Percentiles rank a stretch among this genome's conserved stretches.
Evolutionary conservation across 2,113 vertebrate species (phyloP).

Genomic region (Dasypus novemcinctus): DNA sequence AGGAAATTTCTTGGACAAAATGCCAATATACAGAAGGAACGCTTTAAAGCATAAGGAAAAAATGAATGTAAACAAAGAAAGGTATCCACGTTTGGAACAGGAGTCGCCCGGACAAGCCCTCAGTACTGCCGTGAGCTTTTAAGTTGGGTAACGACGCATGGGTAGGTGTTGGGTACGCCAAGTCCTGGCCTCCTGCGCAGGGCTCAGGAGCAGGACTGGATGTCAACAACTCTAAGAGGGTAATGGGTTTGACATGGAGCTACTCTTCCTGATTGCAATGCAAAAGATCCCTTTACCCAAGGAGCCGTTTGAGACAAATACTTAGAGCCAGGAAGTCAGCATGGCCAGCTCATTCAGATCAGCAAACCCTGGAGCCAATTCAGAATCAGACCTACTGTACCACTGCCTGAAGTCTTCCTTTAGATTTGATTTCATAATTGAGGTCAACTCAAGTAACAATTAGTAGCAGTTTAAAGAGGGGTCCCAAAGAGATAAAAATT

Average conservation of each 20-base stretch:
- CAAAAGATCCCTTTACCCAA: not conserved
- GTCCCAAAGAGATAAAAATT: not conserved
- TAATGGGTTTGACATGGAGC: not conserved
- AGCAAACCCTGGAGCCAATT: not conserved
- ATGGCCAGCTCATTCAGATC: accelerated
- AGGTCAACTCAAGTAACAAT: not conserved
- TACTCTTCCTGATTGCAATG: not conserved
- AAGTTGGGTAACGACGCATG: not conserved
- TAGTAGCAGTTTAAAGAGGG: not conserved
- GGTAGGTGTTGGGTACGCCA: not conserved
- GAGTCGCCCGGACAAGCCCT: not conserved
- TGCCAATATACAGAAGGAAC: not conserved
- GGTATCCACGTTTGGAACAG: accelerated
- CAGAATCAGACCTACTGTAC: not conserved
- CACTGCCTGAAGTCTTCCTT: not conserved
- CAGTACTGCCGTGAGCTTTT: not conserved
- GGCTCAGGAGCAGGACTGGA: not conserved
- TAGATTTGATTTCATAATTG: not conserved
- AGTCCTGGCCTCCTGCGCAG: not conserved
- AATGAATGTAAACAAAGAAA: not conserved
- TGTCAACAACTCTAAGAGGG: not conserved
- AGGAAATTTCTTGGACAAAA: not conserved
- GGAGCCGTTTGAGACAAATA: not conserved
- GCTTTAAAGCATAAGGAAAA: not conserved
- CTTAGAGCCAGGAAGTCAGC: accelerated